Evolutionary conservation across 2,113 vertebrate species (phyloP).

Genomic region (Erinaceus europaeus): DNA sequence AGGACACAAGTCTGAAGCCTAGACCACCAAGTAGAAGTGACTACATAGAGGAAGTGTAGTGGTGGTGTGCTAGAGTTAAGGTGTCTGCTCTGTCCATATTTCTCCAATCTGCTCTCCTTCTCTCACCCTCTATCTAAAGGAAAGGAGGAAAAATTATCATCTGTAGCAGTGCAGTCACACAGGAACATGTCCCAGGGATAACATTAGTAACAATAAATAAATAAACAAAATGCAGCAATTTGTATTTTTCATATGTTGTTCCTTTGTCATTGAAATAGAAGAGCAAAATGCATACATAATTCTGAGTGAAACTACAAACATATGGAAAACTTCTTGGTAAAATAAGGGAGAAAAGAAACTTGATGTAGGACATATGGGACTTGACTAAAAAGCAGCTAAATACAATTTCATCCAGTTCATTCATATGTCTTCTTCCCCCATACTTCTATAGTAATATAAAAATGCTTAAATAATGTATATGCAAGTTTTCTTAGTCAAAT

Average conservation of each 20-base stretch:
- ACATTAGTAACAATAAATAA: too few relatives aligned
- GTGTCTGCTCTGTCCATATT: too few relatives aligned
- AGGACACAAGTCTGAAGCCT: too few relatives aligned
- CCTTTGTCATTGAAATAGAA: neutral
- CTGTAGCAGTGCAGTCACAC: too few relatives aligned
- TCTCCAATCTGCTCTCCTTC: too few relatives aligned
- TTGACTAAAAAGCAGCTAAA: neutral
- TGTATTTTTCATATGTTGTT: neutral
- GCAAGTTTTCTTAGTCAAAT: conserved; percentile 43
- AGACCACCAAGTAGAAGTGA: too few relatives aligned
- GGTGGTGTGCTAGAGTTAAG: too few relatives aligned
- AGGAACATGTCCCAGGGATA: too few relatives aligned
- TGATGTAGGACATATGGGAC: neutral
- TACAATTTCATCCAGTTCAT: neutral
- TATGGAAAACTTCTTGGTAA: conserved; percentile 1
- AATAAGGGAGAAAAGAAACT: neutral
- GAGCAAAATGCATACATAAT: neutral
- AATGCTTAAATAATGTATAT: conserved; percentile 23
- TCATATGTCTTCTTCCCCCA: neutral
- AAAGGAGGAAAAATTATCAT: too few relatives aligned
- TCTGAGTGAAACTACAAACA: neutral
- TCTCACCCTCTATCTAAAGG: too few relatives aligned
- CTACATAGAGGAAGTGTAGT: too few relatives aligned
- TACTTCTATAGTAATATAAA: neutral
- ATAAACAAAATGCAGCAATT: too few relatives aligned